Base-by-base conservation (phyloP, 2,888 invertebrate genomes). In the Ferrisia virgata region DNA sequence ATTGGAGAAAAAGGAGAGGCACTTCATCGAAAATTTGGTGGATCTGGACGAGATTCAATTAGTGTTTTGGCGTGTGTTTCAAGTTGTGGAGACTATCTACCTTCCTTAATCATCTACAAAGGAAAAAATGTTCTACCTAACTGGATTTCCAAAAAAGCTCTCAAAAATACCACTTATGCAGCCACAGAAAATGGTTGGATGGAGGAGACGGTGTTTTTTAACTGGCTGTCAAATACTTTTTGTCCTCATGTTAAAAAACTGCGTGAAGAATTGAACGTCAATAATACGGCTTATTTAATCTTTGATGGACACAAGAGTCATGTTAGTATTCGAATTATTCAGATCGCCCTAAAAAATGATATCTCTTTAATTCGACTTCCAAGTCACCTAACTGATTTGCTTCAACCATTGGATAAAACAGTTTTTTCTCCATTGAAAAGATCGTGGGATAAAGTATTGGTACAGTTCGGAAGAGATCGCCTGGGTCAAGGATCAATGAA, bases 91-190 rank as follows among this genome's bases (percentile, higher is more conserved):
- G 18, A 28, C 78, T 83, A 25, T 72, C 76, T 87, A 11, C 87
- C 87, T 36, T 86, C 87, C n/a, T 82, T 87, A 0, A 87, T 87
- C 82, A 85, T 87, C 15, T 87, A 86, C 79, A 87, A 87, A 85
- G 87, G 86, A n/a, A 86, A 85, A 28, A 85, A 85, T 25, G 87
- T 87, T 9, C 87, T 87, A 85, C 86, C 86, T 9, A 85, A 85
- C 1, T 86, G 86, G 86, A 82, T 85, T 43, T 79, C 85, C 8
- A 82, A 43, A 31, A 79, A 85, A 15, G 47, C 86, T 11, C 86
- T 85, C 85, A 86, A 87, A 53, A 11, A 11, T 11, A 40, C 40
- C 13, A 5, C 6, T 8, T 40, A 40, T 40, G 11, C 11, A 86
- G 86, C 85, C 5, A 86, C 87, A 28, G 84, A 76, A 31, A 87